These are phyloP conservation scores for Chaetogeoica ovagalla DNA, from an alignment of 2,888 invertebrate species.

Conservation along the genomic window DNA sequence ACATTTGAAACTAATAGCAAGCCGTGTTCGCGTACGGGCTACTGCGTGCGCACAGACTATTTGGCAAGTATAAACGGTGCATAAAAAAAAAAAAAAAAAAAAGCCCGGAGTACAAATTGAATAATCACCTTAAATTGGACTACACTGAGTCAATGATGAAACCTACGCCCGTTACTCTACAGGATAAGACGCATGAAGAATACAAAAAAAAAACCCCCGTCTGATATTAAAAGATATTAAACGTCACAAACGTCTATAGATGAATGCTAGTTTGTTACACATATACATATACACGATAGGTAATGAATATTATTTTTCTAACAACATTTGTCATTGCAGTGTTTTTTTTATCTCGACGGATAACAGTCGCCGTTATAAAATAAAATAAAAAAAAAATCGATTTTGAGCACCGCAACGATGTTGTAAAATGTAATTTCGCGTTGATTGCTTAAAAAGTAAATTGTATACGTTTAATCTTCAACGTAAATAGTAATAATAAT, in stretches of 20 bases:
- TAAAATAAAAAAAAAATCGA: constrained; percentile 25
- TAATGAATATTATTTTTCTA: constrained; percentile 5
- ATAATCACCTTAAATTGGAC: constrained; percentile 52
- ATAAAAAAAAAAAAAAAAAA: constrained; percentile 27
- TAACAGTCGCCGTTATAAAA: not conserved
- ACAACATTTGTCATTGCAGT: not conserved
- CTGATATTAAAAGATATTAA: constrained; percentile 14
- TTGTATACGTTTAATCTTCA: too few relatives aligned
- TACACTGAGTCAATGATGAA: constrained; percentile 43
- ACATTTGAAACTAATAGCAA: not conserved
- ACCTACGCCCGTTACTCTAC: constrained; percentile 37
- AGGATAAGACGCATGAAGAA: constrained; percentile 25
- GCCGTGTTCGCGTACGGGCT: not conserved
- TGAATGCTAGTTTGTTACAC: not conserved
- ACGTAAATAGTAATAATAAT: too few relatives aligned
- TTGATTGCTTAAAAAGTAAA: too few relatives aligned
- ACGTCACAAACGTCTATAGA: constrained; percentile 10
- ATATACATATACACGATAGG: not conserved
- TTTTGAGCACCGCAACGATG: not conserved
- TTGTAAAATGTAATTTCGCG: not conserved
- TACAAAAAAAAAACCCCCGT: constrained; percentile 17
- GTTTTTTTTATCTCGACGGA: constrained; percentile 14
- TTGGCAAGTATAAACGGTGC: constrained; percentile 32
- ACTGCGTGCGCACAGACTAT: constrained; percentile 1
- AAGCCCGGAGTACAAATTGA: constrained; percentile 34